Evolutionary conservation across 1,140 invertebrate species (phyloP), one percentile per base, ranked within the genome.

Genomic region (Asobara japonica): DNA sequence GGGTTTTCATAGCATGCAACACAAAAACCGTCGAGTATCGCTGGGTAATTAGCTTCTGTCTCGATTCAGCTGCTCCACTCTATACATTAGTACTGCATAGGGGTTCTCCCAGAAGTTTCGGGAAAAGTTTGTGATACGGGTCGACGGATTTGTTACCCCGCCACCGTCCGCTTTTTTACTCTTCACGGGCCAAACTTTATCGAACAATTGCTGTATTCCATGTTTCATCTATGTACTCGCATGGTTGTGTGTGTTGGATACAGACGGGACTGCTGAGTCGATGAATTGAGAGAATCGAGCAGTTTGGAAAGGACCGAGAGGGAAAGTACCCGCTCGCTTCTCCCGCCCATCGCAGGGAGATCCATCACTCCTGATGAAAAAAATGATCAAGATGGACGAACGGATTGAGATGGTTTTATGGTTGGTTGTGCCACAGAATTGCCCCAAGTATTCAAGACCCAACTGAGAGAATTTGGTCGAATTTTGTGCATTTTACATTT

Each of bases 361-460:
- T 51, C 45, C 45, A 51, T 51, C 45, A 51, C 45, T 51, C n/a
- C 16, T 51, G 45, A 51, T 51, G 20, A 51, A 51, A 51, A 18
- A 51, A 51, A 18, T 51, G 45, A 51, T 51, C 45, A 51, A 51
- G 45, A 51, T 51, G 45, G 45, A 51, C n/a, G 45, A 20, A 51
- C 18, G 45, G 20, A 18, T 51, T 20, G 45, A 51, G 20, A 20
- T 51, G 45, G 45, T 51, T 16, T 51, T 51, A 16, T 51, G 20
- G 45, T 20, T 38, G 36, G 36, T 38, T 38, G 36, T 38, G 36
- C 36, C 2, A 38, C 36, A n/a, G 36, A n/a, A 38, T 51, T 51
- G 20, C 45, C 18, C 45, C 7, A 16, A 13, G 20, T n/a, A 51
- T 16, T 20, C 45, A 51, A 13, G n/a, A 51, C n/a, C 7, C n/a